Evolutionary conservation across 2,888 invertebrate genomes (phyloP).

Genomic region (Cataglyphis cursor): DNA sequence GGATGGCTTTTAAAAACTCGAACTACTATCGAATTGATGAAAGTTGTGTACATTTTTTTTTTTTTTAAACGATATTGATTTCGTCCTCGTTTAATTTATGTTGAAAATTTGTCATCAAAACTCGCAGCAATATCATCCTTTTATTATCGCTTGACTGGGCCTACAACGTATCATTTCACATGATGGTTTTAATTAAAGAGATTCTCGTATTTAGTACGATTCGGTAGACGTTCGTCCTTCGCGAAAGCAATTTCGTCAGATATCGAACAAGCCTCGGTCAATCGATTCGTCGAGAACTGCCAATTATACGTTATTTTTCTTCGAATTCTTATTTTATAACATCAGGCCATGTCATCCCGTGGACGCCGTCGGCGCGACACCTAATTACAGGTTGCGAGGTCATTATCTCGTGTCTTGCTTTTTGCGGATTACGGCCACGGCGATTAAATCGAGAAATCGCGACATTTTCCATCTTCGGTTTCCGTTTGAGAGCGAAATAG

Average conservation of each 20-base stretch:
- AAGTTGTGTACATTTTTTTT: not conserved
- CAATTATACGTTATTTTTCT: constrained; percentile 16
- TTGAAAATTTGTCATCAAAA: not conserved
- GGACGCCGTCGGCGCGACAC: not conserved
- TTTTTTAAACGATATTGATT: not conserved
- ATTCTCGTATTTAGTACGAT: constrained; percentile 10
- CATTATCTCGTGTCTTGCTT: not conserved
- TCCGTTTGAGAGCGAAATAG: not conserved
- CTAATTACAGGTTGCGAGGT: constrained; percentile 26
- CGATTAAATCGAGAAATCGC: not conserved
- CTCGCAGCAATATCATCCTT: not conserved
- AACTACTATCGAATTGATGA: not conserved
- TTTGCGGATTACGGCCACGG: not conserved
- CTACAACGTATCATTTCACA: constrained; percentile 5
- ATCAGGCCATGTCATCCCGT: not conserved
- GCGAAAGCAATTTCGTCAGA: constrained; percentile 9
- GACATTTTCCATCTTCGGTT: not conserved
- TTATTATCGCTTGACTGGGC: not conserved
- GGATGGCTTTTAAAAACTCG: not conserved
- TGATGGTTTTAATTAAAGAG: constrained; percentile 31
- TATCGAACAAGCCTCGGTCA: constrained; percentile 9
- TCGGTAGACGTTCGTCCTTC: not conserved
- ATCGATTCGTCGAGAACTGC: constrained; percentile 1
- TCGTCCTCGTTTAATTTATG: not conserved
- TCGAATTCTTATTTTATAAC: constrained; percentile 21